A percentile compares a stretch with the other conserved stretches of the same genome.
Evolutionary conservation across 1,140 invertebrate genomes (phyloP).

Genomic region (Zaprionus africanus): DNA sequence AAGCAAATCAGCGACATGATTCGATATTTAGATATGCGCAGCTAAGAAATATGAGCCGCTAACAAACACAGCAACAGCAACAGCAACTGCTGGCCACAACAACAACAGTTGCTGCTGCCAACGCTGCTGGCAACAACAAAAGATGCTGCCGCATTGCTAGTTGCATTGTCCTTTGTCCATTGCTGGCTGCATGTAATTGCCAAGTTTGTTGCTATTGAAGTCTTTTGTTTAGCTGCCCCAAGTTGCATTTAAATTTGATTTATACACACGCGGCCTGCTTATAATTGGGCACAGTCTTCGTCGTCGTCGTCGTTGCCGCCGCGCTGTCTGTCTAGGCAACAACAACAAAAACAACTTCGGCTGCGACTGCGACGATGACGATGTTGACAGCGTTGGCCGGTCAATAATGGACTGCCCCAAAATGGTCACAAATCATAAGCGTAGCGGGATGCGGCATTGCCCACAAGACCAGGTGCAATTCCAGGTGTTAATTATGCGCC

Average conservation of each 20-base stretch:
- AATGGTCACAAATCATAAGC: conserved; percentile 40
- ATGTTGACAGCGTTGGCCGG: background rate
- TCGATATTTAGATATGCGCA: conserved; percentile 80
- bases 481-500: conserved; percentile 50
- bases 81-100: conserved; percentile 30
- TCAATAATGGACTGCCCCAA: conserved; percentile 50
- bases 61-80: conserved; percentile 60
- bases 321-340: conserved; percentile 39
- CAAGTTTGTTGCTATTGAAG: conserved; percentile 80
- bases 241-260: conserved; percentile 80
- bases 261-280: conserved; percentile 69
- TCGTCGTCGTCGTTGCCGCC: conserved; percentile 17
- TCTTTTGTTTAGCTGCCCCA: conserved; percentile 71
- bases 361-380: background rate
- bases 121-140: conserved; percentile 57
- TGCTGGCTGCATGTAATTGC: conserved; percentile 75
- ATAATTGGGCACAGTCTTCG: conserved; percentile 74
- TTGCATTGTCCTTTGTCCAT: conserved; percentile 18
- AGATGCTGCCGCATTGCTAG: conserved; percentile 59
- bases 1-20: conserved; percentile 78
- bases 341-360: background rate
- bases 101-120: conserved; percentile 22
- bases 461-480: conserved; percentile 4
- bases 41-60: conserved; percentile 80
- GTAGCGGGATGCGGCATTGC: conserved; percentile 43